Evolutionary conservation across 2,113 vertebrate genomes (phyloP), one percentile per base, ranked within the genome.

Genomic region (Polypterus bichir): DNA sequence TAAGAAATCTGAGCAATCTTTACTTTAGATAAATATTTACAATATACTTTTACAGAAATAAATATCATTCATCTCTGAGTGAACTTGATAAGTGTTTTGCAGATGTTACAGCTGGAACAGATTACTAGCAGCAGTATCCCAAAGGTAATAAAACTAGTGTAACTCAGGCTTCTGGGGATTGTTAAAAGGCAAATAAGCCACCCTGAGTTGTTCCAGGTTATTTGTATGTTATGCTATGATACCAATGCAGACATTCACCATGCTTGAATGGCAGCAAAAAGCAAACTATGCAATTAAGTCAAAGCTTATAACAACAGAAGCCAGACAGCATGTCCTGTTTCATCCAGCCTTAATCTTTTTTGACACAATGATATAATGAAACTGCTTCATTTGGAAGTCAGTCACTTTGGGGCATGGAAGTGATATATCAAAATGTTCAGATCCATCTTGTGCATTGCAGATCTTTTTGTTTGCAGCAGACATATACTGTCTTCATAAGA

Each of bases 1-100:
- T 47, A n/a, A 9, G 48, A 59, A 73, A 64, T 73, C 71, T 65
- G 57, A 51, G 71, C 56, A 57, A 48, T 66, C 75, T 66, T 65
- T 71, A 52, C 27, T 0, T 64, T 27, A 57, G 70, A 61, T 69
- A 78, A 78, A 77, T 79, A 76, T 79, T 77, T 76, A 74, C 59
- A 47, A 63, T 59, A 44, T 51, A 63, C 47, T 1, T 49, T 49
- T 60, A 54, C 64, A 66, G 47, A 65, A 57, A 51, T 52, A 59
- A 74, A 65, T 3, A 54, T 6, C 46, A 64, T 54, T 27, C 58
- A 52, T 47, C 49, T 47, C 59, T 46, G 11, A 58, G 44, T 53
- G 46, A 48, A 48, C 51, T 11, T 9, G 4, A 5, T 65, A 59
- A 64, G 62, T 63, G 49, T 44, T 60, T 47, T 48, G 59, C 58